Conservation (phyloP, 2,797 vertebrate species). For the Aselliscus stoliczkanus region DNA sequence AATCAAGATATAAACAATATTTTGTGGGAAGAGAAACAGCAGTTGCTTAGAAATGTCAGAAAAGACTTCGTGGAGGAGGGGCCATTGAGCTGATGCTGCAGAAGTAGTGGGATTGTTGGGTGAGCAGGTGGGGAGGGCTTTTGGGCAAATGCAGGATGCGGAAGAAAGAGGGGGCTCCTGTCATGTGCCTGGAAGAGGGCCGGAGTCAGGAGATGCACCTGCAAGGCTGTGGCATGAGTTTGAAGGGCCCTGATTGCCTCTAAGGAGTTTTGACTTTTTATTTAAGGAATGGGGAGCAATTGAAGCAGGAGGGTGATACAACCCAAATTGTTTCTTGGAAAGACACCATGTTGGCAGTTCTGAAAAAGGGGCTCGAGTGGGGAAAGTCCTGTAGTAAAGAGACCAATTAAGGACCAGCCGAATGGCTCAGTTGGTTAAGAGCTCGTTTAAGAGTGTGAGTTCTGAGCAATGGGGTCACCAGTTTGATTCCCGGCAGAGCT, state of each 20-base stretch:
- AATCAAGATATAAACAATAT: not conserved
- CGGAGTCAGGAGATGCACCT: not conserved
- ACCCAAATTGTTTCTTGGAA: not conserved
- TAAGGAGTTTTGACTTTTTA: not conserved
- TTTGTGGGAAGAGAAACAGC: not conserved
- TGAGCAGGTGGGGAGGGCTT: no score
- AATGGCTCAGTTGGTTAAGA: no score
- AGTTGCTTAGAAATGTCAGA: not conserved
- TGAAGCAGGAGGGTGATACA: not conserved
- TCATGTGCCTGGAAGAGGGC: not conserved
- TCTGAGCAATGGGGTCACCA: no score
- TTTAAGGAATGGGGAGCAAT: not conserved
- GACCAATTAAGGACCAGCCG: no score
- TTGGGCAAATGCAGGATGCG: not conserved
- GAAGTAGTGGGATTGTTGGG: not conserved
- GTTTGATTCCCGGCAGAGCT: no score
- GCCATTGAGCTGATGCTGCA: not conserved
- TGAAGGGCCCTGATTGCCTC: not conserved
- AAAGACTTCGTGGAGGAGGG: not conserved
- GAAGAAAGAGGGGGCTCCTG: not conserved
- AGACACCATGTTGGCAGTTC: not conserved
- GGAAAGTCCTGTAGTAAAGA: not conserved
- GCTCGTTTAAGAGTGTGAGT: no score
- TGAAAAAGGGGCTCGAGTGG: not conserved
- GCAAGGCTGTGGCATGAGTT: not conserved